Conservation (phyloP, 2,113 vertebrate genomes). For the Hydrolagus affinis region DNA sequence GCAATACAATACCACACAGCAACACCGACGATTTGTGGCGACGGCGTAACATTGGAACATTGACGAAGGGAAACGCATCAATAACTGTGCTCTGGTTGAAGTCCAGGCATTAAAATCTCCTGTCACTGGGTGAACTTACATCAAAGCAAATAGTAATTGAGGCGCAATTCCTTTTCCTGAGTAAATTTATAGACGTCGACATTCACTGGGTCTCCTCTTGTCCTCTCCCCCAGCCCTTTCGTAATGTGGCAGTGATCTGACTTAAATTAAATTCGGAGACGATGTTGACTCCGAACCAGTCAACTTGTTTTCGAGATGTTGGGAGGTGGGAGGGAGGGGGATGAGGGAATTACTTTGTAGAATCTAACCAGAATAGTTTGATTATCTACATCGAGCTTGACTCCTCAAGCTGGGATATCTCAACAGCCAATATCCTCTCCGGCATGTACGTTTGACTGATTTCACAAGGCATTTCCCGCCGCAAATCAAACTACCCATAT, state of each 20-base stretch:
- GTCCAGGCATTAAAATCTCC: constrained; percentile 16
- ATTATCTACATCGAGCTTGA: not conserved
- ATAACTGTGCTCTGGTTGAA: not conserved
- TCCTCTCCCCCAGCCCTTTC: constrained; percentile 10
- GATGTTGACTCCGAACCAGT: constrained; percentile 12
- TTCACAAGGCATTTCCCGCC: not conserved
- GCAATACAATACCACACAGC: no score
- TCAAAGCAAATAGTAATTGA: not conserved
- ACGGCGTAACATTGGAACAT: not conserved
- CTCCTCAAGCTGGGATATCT: constrained; percentile 3
- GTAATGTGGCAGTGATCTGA: constrained; percentile 10
- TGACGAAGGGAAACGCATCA: constrained; percentile 3
- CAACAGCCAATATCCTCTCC: constrained; percentile 13
- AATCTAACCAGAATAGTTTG: not conserved
- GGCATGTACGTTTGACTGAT: not conserved
- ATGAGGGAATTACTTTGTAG: not conserved
- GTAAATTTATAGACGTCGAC: constrained; percentile 11
- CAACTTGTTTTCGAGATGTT: constrained; percentile 15
- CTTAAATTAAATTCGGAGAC: constrained; percentile 18
- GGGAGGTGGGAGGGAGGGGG: no score
- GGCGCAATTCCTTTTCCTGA: not conserved
- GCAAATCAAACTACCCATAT: constrained; percentile 7
- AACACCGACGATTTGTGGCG: no score
- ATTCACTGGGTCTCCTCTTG: not conserved
- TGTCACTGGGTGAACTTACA: not conserved